A percentile compares a stretch with the other conserved stretches of the same genome.
phyloP scores from a whole-genome alignment of 2,888 invertebrate genomes.

The Tubiluchus corallicola region DNA sequence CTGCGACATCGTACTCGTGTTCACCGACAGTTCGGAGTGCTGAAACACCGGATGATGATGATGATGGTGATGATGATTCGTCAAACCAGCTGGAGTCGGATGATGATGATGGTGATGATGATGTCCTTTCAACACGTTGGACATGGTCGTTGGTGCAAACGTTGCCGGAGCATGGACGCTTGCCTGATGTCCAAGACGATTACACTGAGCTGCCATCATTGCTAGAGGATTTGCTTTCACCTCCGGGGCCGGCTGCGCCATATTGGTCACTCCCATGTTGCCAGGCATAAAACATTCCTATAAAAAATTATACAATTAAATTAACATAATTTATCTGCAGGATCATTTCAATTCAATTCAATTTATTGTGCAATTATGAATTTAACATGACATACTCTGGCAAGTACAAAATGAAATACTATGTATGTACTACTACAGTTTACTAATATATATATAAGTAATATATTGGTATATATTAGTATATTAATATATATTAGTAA shows the following conservation, averaged over 20 bases:
- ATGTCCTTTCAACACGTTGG: background rate
- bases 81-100: too few relatives aligned
- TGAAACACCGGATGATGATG: background rate
- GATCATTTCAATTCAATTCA: too few relatives aligned
- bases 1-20: background rate
- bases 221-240: background rate
- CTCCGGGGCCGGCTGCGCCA: background rate
- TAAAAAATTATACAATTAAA: background rate
- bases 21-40: background rate
- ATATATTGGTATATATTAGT: too few relatives aligned
- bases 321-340: too few relatives aligned
- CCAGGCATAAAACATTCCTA: background rate
- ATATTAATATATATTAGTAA: too few relatives aligned
- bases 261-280: too few relatives aligned
- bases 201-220: background rate
- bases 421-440: too few relatives aligned
- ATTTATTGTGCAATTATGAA: too few relatives aligned
- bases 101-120: background rate
- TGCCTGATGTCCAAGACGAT: background rate
- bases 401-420: too few relatives aligned
- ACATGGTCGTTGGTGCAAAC: background rate
- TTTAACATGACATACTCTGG: too few relatives aligned
- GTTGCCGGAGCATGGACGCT: background rate
- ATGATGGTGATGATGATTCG: constrained; percentile 3
- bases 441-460: too few relatives aligned